These are phyloP conservation scores for Choreutis nemorana DNA, from an alignment of 2,888 invertebrate species.

Conservation along the genomic window DNA sequence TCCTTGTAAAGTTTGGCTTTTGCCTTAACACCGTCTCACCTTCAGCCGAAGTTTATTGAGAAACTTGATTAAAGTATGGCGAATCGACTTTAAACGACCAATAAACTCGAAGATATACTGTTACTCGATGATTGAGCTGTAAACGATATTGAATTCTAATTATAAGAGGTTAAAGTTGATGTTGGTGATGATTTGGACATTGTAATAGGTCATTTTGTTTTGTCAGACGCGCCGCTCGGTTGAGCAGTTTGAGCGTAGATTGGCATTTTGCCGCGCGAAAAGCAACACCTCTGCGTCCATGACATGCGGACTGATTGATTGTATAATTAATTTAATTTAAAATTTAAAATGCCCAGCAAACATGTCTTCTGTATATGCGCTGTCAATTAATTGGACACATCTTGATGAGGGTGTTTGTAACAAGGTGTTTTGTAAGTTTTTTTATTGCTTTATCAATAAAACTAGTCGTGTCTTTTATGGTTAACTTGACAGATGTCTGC, in stretches of 20 bases:
- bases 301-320: constrained; percentile 58
- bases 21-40: constrained; percentile 42
- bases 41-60: constrained; percentile 44
- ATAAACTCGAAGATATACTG: constrained; percentile 15
- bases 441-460: constrained; percentile 36
- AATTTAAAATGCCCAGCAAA: constrained; percentile 45
- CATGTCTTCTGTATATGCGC: constrained; percentile 43
- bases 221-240: constrained; percentile 27
- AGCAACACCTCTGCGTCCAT: constrained; percentile 57
- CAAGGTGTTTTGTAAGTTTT: constrained; percentile 33
- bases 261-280: constrained; percentile 59
- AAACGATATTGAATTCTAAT: constrained; percentile 18
- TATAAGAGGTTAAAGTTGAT: constrained; percentile 19
- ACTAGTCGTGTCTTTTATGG: constrained; percentile 31
- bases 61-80: constrained; percentile 51
- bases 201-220: constrained; percentile 18
- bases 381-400: constrained; percentile 61
- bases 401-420: constrained; percentile 52
- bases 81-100: constrained; percentile 50
- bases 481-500: constrained; percentile 42
- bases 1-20: constrained; percentile 39
- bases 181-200: constrained; percentile 9
- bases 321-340: constrained; percentile 62
- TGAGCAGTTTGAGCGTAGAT: constrained; percentile 53
- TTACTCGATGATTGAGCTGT: constrained; percentile 11